These are phyloP conservation scores for Argyra leucocephala DNA, from an alignment of 2,888 invertebrate species.

Conservation along the genomic window DNA sequence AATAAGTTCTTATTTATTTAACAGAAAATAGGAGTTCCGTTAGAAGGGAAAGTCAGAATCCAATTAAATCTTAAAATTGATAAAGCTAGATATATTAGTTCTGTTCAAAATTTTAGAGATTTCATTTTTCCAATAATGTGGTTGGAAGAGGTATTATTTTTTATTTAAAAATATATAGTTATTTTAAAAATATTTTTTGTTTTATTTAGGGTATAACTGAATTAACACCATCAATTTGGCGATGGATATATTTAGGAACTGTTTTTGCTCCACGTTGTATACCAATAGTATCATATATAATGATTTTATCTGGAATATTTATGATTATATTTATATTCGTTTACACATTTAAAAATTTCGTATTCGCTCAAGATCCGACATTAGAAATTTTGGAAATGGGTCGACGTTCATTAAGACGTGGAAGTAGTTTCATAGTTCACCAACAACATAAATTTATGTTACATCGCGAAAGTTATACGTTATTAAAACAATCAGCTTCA, in stretches of 20 bases:
- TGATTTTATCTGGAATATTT: slow-evolving; percentile 59
- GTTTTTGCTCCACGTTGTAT: slow-evolving; percentile 64
- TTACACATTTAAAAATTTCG: slow-evolving; percentile 63
- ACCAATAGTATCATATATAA: slow-evolving; percentile 61
- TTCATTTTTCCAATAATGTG: slow-evolving; percentile 81
- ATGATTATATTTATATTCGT: slow-evolving; percentile 58
- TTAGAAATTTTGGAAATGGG: slow-evolving; percentile 70
- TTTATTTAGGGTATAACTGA: slow-evolving; percentile 60
- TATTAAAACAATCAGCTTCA: slow-evolving; percentile 31
- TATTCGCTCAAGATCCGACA: slow-evolving; percentile 56
- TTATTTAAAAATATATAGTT: background rate
- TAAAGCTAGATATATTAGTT: slow-evolving; percentile 58
- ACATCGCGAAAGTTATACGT: slow-evolving; percentile 37
- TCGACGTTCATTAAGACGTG: slow-evolving; percentile 58
- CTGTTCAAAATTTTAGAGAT: slow-evolving; percentile 66
- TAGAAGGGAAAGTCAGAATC: slow-evolving; percentile 71
- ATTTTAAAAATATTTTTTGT: background rate
- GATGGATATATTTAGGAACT: slow-evolving; percentile 73
- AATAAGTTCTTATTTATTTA: too few species aligned
- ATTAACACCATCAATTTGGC: slow-evolving; percentile 64
- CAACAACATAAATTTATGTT: slow-evolving; percentile 38
- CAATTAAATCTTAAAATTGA: slow-evolving; percentile 75
- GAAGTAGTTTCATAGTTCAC: slow-evolving; percentile 44
- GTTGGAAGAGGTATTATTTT: slow-evolving; percentile 71
- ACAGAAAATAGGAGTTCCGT: slow-evolving; percentile 75